Evolutionary conservation across 2,797 vertebrate species (phyloP).

Genomic region (Characodon lateralis): DNA sequence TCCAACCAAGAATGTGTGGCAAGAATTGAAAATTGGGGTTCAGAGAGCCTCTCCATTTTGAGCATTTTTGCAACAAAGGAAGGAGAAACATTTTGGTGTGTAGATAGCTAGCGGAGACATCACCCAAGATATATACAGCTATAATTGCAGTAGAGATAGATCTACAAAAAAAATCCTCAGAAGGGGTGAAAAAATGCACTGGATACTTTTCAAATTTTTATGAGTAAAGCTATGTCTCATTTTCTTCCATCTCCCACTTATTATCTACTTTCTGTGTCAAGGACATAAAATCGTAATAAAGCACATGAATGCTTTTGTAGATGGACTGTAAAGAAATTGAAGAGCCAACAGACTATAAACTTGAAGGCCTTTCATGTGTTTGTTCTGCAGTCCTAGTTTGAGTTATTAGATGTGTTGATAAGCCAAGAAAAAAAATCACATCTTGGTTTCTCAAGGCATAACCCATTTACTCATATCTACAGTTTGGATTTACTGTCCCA

Average conservation of each 20-base stretch:
- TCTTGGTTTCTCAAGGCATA: neutral
- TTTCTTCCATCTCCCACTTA: too few relatives aligned
- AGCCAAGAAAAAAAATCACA: neutral
- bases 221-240: too few relatives aligned
- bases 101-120: too few relatives aligned
- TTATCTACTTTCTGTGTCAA: neutral
- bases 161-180: neutral
- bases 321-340: neutral
- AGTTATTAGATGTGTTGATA: neutral
- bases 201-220: too few relatives aligned
- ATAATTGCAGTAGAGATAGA: neutral
- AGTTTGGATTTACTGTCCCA: neutral
- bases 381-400: neutral
- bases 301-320: neutral
- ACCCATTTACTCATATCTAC: neutral
- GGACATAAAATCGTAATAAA: neutral
- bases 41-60: too few relatives aligned
- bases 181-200: neutral
- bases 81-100: too few relatives aligned
- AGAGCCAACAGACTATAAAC: neutral
- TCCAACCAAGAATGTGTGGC: too few relatives aligned
- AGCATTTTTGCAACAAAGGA: too few relatives aligned
- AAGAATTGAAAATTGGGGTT: too few relatives aligned
- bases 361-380: too few relatives aligned
- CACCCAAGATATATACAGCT: neutral